phyloP scores from a whole-genome alignment of 2,797 vertebrate genomes.

The Gephyroberyx darwinii region DNA sequence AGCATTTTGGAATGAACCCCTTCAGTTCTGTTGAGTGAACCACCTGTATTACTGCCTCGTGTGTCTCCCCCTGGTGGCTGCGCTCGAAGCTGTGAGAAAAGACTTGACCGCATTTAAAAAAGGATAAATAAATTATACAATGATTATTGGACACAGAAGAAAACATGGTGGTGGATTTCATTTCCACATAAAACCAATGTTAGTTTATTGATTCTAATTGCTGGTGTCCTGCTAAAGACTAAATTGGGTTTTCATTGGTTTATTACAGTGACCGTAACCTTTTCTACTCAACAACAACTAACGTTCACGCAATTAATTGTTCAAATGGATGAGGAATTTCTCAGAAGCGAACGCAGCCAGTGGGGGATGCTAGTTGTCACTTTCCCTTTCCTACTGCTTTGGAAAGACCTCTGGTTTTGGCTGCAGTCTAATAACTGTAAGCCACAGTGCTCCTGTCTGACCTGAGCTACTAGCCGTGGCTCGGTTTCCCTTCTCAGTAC shows the following conservation, averaged over 20 bases:
- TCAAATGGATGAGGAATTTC: not conserved
- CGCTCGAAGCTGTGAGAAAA: constrained; percentile 20
- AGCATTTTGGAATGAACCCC: not conserved
- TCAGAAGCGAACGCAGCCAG: constrained; percentile 13
- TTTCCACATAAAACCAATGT: not conserved
- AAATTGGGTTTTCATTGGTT: not conserved
- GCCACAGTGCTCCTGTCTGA: not conserved
- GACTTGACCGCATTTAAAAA: not conserved
- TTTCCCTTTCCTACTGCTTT: not conserved
- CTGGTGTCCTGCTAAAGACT: not conserved
- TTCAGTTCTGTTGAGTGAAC: constrained; percentile 5
- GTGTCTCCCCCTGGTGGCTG: constrained; percentile 39
- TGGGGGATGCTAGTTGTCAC: not conserved
- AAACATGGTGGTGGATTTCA: not conserved
- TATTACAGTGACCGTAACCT: too few relatives aligned
- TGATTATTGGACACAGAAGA: not conserved
- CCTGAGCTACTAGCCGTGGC: constrained; percentile 9
- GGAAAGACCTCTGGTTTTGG: not conserved
- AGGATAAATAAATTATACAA: not conserved
- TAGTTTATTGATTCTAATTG: not conserved
- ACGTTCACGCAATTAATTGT: too few relatives aligned
- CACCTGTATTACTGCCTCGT: constrained; percentile 26
- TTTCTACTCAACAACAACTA: not conserved
- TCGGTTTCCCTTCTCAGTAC: constrained; percentile 10
- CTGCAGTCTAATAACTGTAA: too few relatives aligned